Base-by-base conservation (phyloP, 1,140 invertebrate genomes). In the Drosophila orosa region DNA sequence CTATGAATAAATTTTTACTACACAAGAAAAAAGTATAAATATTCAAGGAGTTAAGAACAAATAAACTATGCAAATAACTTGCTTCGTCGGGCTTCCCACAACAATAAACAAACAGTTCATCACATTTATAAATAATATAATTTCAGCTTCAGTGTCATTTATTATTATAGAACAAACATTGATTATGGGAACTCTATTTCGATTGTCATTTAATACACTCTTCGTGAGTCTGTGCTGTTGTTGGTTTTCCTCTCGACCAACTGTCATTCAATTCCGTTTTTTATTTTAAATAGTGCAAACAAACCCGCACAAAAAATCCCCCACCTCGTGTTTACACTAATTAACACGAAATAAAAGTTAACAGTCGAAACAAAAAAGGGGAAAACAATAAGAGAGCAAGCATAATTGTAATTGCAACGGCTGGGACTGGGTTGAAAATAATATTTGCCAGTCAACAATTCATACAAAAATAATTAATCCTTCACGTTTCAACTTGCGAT, bases 291-390 rank as follows among this genome's bases (percentile, higher is more conserved):
- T 44, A 69, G 65, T 22, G 40, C 19, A 17, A 42, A 47, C 50
- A 57, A 45, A 35, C n/a, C 6, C 17, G 22, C 24, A n/a, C 13
- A 42, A 31, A 19, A 47, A 35, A 24, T 37, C 3, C 17, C 42
- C 42, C n/a, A 15, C 31, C 31, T 33, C 31, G 33, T 47, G 37
- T 39, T 57, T 69, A 71, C 67, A 71, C 67, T 71, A 71, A 71
- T 71, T 71, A 71, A 71, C 67, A 69, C 65, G 63, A 50, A 68
- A 68, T 27, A 68, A 69, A 52, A 69, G 62, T 69, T 55, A 55
- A 40, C 39, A 31, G 63, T 10, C 44, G 22, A 52, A 39, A 55
- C 15, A 44, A 33, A 39, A 31, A 12, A 7, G 6, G 17, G 17
- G 15, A 56, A 27, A 35, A 55, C 31, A 56, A 55, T 24, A 47